Percentiles rank a stretch among this genome's conserved stretches.
Evolutionary conservation across 2,113 vertebrate genomes (phyloP).

Genomic region (Pelusios castaneus): DNA sequence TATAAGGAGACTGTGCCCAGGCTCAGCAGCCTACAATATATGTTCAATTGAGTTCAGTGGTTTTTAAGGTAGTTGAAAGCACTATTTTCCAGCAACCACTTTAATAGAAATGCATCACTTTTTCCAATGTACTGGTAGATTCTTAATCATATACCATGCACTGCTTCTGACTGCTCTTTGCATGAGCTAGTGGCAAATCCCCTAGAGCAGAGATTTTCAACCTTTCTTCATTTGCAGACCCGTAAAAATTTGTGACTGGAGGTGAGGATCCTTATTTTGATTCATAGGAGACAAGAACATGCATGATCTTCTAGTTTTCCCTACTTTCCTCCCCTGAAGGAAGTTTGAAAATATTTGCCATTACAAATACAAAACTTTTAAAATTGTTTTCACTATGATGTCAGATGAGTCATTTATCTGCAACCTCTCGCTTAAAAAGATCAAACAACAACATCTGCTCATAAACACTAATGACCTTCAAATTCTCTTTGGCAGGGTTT

Average conservation of each 20-base stretch:
- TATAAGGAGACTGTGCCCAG: not conserved
- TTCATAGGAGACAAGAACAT: not conserved
- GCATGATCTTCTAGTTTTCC: not conserved
- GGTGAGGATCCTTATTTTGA: too few species aligned
- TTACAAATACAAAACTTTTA: not conserved
- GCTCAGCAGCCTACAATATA: not conserved
- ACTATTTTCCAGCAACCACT: not conserved
- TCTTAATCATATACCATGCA: not conserved
- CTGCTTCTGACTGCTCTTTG: not conserved
- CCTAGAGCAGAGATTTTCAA: not conserved
- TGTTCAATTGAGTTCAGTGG: not conserved
- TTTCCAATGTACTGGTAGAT: not conserved
- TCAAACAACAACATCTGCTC: not conserved
- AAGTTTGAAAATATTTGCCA: too few species aligned
- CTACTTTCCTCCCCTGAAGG: not conserved
- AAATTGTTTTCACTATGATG: not conserved
- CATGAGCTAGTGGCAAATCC: not conserved
- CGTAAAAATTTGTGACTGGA: not conserved
- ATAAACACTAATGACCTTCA: not conserved
- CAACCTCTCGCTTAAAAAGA: not conserved
- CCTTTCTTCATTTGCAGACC: not conserved
- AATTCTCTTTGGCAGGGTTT: not conserved
- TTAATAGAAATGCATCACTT: not conserved
- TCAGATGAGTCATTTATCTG: not conserved
- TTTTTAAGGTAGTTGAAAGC: not conserved